Percentiles rank a stretch among this genome's conserved stretches.
These are phyloP conservation scores for Ursus arctos DNA, from an alignment of 2,113 vertebrate genomes.

Conservation along the genomic window DNA sequence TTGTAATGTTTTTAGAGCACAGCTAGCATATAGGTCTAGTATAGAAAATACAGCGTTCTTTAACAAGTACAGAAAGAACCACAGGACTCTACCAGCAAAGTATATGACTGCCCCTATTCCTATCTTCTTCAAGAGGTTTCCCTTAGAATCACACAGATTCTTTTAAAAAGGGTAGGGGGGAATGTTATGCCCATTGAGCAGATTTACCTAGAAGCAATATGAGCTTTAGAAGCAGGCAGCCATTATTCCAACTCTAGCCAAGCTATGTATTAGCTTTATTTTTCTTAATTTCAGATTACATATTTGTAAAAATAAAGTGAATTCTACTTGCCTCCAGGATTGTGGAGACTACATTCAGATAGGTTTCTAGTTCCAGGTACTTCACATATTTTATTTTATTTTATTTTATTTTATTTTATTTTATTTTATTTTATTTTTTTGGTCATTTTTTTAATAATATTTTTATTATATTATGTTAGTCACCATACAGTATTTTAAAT, in stretches of 20 bases:
- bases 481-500: background rate
- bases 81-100: background rate
- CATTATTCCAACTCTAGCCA: background rate
- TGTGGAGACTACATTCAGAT: background rate
- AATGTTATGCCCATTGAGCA: background rate
- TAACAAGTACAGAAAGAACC: background rate
- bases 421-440: too few species aligned
- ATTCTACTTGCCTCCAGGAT: background rate
- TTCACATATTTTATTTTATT: background rate
- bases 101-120: background rate
- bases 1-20: background rate
- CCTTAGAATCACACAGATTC: background rate
- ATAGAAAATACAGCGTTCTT: background rate
- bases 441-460: too few species aligned
- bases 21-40: background rate
- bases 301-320: slow-evolving; percentile 38
- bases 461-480: too few species aligned
- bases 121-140: background rate
- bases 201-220: background rate
- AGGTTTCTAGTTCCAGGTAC: background rate
- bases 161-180: background rate
- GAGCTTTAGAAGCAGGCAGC: background rate
- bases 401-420: background rate
- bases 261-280: background rate
- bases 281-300: background rate